Evolutionary conservation across 2,888 invertebrate species (phyloP), one percentile per base, ranked within the genome.

Genomic region (Leptopterna dolabrata): DNA sequence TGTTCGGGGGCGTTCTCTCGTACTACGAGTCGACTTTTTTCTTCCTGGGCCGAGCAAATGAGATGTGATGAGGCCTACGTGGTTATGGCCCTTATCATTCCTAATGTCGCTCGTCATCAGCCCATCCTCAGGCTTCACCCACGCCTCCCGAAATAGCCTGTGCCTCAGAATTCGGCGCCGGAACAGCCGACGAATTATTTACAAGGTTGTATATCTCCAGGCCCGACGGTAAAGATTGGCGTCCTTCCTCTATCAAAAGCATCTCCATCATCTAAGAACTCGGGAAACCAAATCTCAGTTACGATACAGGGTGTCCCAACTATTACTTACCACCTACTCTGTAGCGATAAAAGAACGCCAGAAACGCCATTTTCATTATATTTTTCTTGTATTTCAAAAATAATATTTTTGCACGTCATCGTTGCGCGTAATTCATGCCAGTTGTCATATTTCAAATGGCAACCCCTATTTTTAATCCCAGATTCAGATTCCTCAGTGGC

Each of bases 31-130:
- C 55, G 19, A 55, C 55, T 55, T 55, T 55, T 55, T 55, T 55
- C 11, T 55, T 55, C 55, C 19, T 16, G 4, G n/a, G 11, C 16
- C 55, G 11, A 19, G 24, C 70, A 70, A 70, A 70, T 70, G 70
- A 70, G 70, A 70, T n/a, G 70, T 70, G 70, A 70, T 70, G 70
- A 24, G 70, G 7, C 11, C 70, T 29, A 70, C 70, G 70, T 76
- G 76, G 76, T 30, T 14, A 13, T 36, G 36, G 3, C 41, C n/a
- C 41, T 30, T 36, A 76, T 76, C 30, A 76, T 30, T 41, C 41
- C 76, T 76, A 76, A 76, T 76, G 76, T n/a, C 36, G 30, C 30
- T 76, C 29, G 29, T 76, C 76, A 76, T 76, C 76, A 41, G 36
- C 1, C 30, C 76, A 19, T 36, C 70, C 24, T 6, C 24, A 6